Evolutionary conservation across 2,888 invertebrate genomes (phyloP).

Genomic region (Hirtodrosophila trivittata): DNA sequence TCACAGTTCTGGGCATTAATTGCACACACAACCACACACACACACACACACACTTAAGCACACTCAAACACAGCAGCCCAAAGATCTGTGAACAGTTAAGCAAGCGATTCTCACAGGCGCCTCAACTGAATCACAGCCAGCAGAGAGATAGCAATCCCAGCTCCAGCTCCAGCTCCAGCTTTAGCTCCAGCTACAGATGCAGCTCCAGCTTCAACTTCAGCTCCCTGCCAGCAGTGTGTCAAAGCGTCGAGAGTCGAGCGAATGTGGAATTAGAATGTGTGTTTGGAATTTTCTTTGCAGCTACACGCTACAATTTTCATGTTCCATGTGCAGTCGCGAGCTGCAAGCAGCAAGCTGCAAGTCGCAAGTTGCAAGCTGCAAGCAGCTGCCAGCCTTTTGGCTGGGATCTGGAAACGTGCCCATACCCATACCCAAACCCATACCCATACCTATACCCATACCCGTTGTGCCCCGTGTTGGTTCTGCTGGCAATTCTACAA

Average conservation of each 20-base stretch:
- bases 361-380: constrained; percentile 5
- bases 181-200: constrained; percentile 2
- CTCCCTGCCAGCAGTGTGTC: constrained; percentile 65
- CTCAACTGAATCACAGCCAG: constrained; percentile 57
- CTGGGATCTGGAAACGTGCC: constrained; percentile 54
- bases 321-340: constrained; percentile 68
- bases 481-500: constrained; percentile 80
- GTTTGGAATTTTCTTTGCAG: constrained; percentile 67
- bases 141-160: constrained; percentile 50
- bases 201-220: constrained; percentile 16
- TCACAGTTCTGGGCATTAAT: constrained; percentile 61
- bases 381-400: constrained; percentile 54
- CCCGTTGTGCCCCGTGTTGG: constrained; percentile 57
- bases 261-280: constrained; percentile 81
- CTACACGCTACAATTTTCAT: constrained; percentile 75
- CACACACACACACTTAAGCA: not conserved
- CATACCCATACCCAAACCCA: constrained; percentile 35
- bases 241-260: constrained; percentile 52
- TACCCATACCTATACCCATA: not conserved
- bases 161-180: constrained; percentile 1
- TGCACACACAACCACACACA: constrained; percentile 50
- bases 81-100: constrained; percentile 70
- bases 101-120: constrained; percentile 59
- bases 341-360: constrained; percentile 40
- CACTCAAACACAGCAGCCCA: constrained; percentile 15